Conservation (phyloP, 2,113 vertebrate species). For the Heloderma charlesbogerti region DNA sequence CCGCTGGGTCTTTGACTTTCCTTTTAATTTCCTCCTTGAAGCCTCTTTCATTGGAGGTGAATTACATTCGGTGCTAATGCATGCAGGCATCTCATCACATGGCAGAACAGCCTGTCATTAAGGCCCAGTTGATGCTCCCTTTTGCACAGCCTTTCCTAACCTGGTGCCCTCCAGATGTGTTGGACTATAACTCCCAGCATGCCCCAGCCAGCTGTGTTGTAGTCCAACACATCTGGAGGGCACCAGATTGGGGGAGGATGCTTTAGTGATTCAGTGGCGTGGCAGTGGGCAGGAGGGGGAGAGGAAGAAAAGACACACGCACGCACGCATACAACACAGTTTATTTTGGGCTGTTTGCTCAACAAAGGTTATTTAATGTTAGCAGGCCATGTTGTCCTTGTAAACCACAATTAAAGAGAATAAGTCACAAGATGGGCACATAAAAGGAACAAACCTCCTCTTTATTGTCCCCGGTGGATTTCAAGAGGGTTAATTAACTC, state of each 20-base stretch:
- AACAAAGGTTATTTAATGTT: background rate
- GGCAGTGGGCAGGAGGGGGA: background rate
- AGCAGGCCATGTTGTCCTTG: background rate
- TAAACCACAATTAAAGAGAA: conserved; percentile 20
- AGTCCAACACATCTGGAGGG: too few relatives aligned
- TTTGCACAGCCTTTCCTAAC: too few relatives aligned
- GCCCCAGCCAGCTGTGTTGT: too few relatives aligned
- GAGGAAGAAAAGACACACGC: background rate
- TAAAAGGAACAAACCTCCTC: background rate
- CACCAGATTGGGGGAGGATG: too few relatives aligned
- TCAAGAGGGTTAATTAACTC: background rate
- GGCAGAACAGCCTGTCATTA: background rate
- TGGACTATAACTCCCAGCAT: too few relatives aligned
- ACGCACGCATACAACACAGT: background rate
- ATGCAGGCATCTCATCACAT: fast-evolving
- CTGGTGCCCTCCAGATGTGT: too few relatives aligned
- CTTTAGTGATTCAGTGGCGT: background rate
- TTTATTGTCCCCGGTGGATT: background rate
- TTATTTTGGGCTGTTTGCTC: conserved; percentile 17
- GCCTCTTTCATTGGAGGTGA: background rate
- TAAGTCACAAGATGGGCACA: background rate
- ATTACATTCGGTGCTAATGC: background rate
- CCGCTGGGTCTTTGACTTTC: background rate
- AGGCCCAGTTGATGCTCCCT: background rate
- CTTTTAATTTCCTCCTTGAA: conserved; percentile 20